phyloP scores from a whole-genome alignment of 2,888 invertebrate species.

The Lasioglossum malachurum region DNA sequence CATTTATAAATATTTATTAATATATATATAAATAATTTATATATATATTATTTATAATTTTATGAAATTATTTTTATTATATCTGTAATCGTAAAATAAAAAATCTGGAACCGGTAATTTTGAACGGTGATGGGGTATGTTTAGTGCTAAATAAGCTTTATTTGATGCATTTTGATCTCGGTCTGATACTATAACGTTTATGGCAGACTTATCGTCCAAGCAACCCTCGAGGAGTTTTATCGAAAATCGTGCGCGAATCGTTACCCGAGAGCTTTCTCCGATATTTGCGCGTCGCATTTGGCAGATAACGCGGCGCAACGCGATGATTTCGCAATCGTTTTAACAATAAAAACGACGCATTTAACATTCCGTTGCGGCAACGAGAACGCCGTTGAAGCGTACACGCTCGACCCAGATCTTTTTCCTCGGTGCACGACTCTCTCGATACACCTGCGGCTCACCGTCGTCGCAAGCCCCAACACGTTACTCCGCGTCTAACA shows the following conservation, averaged over 20 bases:
- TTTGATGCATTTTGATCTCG: too few species aligned
- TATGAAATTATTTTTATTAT: too few species aligned
- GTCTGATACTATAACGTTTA: not conserved
- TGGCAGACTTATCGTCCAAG: not conserved
- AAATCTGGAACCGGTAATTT: too few species aligned
- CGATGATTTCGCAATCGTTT: constrained; percentile 34
- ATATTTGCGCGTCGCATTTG: constrained; percentile 5
- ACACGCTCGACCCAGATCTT: constrained; percentile 63
- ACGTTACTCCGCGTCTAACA: not conserved
- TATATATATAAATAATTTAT: too few species aligned
- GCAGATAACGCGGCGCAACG: not conserved
- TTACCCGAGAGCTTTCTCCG: not conserved
- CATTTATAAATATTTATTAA: too few species aligned
- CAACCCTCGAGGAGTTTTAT: not conserved
- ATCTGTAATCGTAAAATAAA: too few species aligned
- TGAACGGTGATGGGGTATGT: too few species aligned
- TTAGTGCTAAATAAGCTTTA: too few species aligned
- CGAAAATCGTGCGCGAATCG: not conserved
- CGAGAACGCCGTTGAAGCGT: constrained; percentile 40
- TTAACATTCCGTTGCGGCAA: constrained; percentile 31
- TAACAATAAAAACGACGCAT: constrained; percentile 44
- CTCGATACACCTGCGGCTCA: constrained; percentile 63
- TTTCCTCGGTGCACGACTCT: constrained; percentile 43
- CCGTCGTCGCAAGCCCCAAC: not conserved
- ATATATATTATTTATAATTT: too few species aligned